Percentiles rank a stretch among this genome's conserved stretches.
These are phyloP conservation scores for Aurelia sp. DNA, from an alignment of 30 jellyfish, hydroid and myxozoan species.

Conservation along the genomic window DNA sequence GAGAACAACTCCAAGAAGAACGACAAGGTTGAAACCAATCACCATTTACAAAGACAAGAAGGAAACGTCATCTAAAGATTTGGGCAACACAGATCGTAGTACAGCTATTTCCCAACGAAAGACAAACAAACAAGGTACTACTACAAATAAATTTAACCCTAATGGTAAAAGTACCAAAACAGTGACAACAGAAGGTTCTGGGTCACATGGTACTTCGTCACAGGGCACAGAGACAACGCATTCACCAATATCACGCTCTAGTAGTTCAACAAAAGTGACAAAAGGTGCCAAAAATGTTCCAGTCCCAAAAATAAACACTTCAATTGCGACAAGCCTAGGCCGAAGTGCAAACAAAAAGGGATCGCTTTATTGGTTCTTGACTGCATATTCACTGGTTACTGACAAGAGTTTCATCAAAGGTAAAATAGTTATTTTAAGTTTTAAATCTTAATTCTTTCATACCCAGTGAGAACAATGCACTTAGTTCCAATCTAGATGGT, in stretches of 20 bases:
- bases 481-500: no score
- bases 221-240: conserved; percentile 28
- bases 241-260: conserved; percentile 46
- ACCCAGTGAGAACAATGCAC: no score
- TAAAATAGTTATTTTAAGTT: not conserved
- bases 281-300: conserved; percentile 10
- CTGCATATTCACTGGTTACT: conserved; percentile 82
- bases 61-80: not conserved
- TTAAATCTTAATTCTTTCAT: no score
- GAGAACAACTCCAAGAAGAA: conserved; percentile 37
- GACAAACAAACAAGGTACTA: not conserved
- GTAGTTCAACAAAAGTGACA: not conserved
- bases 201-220: conserved; percentile 43
- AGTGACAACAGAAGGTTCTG: conserved; percentile 15
- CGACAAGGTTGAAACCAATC: conserved; percentile 49
- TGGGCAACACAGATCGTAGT: not conserved
- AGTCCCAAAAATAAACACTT: not conserved
- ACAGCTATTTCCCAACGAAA: conserved; percentile 2
- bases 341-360: conserved; percentile 43
- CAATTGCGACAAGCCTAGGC: conserved; percentile 42
- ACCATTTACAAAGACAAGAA: conserved; percentile 17
- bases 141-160: conserved; percentile 17
- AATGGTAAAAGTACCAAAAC: conserved; percentile 6
- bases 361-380: conserved; percentile 76
- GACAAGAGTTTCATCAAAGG: conserved; percentile 82